Base-by-base conservation (phyloP, 37 sponge, comb jelly and placozoan species). In the Haliclona indistincta region DNA sequence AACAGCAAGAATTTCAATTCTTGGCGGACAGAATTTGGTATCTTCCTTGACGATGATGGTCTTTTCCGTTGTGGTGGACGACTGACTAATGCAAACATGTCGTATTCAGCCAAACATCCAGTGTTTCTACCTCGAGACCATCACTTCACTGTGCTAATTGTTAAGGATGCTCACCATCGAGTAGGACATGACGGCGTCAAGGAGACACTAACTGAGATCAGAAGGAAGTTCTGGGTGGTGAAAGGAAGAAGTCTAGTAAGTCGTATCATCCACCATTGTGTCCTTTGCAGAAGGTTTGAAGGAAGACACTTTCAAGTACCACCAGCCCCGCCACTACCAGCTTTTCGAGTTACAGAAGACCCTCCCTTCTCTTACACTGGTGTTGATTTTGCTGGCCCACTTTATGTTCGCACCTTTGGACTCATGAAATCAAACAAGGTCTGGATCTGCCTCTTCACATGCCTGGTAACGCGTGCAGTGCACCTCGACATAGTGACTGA, bases 331-430 rank as follows among this genome's bases (percentile, higher is more conserved):
- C 73, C 73, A 54, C 56, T 72, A 30, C 73, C 73, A 30, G 38
- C 20, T 7, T 72, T 6, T 51, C 43, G 70, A 47, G 70, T 70
- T 28, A 70, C 7, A 51, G 70, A 70, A 45, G 44, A 47, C 55
- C 36, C 73, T 35, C 56, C 73, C 33, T 72, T 72, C 40, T 33
- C 73, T n/a, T 72, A 72, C 44, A 71, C 71, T 51, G 71, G 54
- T 26, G 71, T 72, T 29, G 55, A 72, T 56, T 72, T 72, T 72
- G 73, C 73, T 69, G 70, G 49, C 28, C 70, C 70, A 7, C 51
- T 69, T 4, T 28, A 29, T 22, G 26, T 69, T 22, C 70, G 49
- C 10, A n/a, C n/a, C n/a, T n/a, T n/a, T n/a, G 53, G 53, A 20
- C 17, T 13, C 13, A 17, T 49, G 17, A 20, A 13, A 20, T 20